phyloP scores from a whole-genome alignment of 2,113 vertebrate genomes.

The Oceanodroma tethys region DNA sequence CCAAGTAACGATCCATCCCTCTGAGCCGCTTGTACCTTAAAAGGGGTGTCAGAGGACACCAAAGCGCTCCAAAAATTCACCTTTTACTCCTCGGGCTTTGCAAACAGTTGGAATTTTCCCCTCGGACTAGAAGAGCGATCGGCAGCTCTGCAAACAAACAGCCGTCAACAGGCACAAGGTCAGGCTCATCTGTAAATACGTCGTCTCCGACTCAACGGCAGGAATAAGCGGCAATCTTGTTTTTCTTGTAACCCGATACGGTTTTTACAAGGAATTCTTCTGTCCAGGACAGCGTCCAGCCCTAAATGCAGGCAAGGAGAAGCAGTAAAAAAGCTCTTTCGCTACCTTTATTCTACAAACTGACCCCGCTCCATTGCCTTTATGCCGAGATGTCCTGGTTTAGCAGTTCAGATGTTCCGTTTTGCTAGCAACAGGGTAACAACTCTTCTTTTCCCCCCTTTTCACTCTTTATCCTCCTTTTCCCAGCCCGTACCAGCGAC shows the following conservation, averaged over 20 bases:
- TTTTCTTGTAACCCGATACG: not conserved
- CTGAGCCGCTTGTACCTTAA: not conserved
- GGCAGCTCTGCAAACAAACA: not conserved
- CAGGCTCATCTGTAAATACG: not conserved
- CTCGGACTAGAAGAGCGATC: accelerated
- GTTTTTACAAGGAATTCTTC: not conserved
- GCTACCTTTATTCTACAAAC: not conserved
- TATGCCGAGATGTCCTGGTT: accelerated
- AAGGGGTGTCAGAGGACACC: not conserved
- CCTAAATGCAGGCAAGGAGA: too few species aligned
- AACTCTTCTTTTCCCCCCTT: not conserved
- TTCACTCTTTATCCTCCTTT: too few species aligned
- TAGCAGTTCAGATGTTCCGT: too few species aligned
- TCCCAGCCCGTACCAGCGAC: not conserved
- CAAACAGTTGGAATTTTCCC: not conserved
- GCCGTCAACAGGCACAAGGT: not conserved
- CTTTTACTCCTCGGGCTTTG: not conserved
- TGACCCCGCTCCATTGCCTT: accelerated
- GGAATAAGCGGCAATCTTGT: not conserved
- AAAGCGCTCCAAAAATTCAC: not conserved
- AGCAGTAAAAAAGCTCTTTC: not conserved
- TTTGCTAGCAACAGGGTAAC: not conserved
- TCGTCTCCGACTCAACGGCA: not conserved
- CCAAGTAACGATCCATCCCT: accelerated
- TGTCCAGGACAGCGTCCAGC: not conserved